Conservation (phyloP, 1,140 invertebrate genomes). For the Ditylenchus dipsaci region DNA sequence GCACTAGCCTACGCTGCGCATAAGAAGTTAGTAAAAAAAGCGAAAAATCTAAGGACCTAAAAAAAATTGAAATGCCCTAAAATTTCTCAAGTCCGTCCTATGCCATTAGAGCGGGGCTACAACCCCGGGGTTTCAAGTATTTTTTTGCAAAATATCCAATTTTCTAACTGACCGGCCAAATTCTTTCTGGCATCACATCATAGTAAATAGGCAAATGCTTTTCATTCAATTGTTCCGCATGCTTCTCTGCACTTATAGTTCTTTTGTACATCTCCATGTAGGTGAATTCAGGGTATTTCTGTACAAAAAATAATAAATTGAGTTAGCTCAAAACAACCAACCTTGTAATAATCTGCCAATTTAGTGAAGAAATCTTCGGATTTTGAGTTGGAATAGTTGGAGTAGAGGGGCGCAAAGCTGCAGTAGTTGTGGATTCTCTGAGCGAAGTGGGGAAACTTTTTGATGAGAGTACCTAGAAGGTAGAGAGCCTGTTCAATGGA, state of each 20-base stretch:
- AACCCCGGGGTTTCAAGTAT: not conserved
- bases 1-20: too few relatives aligned
- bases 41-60: too few relatives aligned
- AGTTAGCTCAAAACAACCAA: not conserved
- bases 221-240: slow-evolving; percentile 2
- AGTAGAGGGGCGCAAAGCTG: slow-evolving; percentile 19
- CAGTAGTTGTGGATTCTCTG: slow-evolving; percentile 24
- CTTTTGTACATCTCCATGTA: slow-evolving; percentile 20
- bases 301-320: not conserved
- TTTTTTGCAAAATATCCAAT: not conserved
- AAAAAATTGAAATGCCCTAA: too few relatives aligned
- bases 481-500: slow-evolving; percentile 30
- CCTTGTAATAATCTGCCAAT: slow-evolving; percentile 36
- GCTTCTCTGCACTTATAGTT: slow-evolving; percentile 4
- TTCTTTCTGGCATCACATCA: slow-evolving; percentile 32
- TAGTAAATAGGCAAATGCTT: slow-evolving; percentile 31
- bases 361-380: slow-evolving; percentile 43
- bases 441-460: slow-evolving; percentile 16
- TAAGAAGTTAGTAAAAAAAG: too few relatives aligned
- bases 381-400: slow-evolving; percentile 20
- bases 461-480: slow-evolving; percentile 10
- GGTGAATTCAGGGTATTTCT: slow-evolving; percentile 33
- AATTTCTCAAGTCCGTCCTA: too few relatives aligned
- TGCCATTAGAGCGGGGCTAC: too few relatives aligned
- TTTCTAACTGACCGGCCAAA: slow-evolving; percentile 22